Evolutionary conservation across 1,140 invertebrate species (phyloP), one percentile per base, ranked within the genome.

Genomic region (Chelonus insularis): DNA sequence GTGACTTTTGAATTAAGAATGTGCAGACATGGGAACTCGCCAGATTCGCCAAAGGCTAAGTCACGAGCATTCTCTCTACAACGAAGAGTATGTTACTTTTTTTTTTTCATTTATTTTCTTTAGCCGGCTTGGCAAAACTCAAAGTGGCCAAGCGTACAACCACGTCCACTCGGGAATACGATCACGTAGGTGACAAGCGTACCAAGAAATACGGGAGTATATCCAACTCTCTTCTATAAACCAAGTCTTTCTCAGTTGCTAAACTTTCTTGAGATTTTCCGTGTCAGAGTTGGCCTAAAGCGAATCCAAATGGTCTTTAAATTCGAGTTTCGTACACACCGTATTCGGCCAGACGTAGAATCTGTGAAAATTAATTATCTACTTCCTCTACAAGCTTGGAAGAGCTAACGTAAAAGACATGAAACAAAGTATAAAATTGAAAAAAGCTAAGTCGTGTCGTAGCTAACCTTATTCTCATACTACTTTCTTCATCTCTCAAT

Each of bases 171-270:
- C 54, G 60, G 54, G 21, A 62, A 62, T 57, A 43, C 60, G 52
- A 62, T 55, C 60, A 62, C 54, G 60, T 62, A 62, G 51, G 43
- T 62, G 60, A 62, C 55, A 52, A 52, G 37, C 60, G 41, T 41
- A 48, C 56, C 37, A 12, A 41, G 60, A 51, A 29, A 34, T 14
- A 18, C 60, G 4, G 21, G 21, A 48, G 50, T 29, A 57, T 57
- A 23, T 21, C 25, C 47, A 14, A 20, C 56, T 16, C 8, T 25
- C 14, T 29, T 47, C 21, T 12, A 25, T 45, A 32, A 29, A 32
- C 56, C 56, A 23, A 41, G 36, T 29, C 25, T 29, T 7, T 29
- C 25, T 29, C 25, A 29, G 25, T 29, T 7, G 25, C 7, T 29
- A 32, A 36, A 47, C 12, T 8, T n/a, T 47, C 48, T 51, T 4